Evolutionary conservation across 2,888 invertebrate species (phyloP).

Genomic region (Cryptops parisi): DNA sequence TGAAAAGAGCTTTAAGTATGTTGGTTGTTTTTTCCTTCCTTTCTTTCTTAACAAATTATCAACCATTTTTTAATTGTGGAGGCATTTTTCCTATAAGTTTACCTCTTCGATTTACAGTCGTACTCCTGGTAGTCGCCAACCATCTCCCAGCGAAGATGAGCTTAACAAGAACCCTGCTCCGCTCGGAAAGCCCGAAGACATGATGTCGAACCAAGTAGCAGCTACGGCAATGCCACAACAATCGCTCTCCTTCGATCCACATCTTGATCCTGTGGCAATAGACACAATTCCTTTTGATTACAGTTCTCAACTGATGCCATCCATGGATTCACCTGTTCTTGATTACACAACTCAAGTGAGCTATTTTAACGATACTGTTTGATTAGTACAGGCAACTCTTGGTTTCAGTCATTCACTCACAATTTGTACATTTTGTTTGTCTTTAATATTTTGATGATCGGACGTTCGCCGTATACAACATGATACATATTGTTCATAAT

Average conservation of each 20-base stretch:
- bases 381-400: too few species aligned
- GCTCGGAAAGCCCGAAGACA: slow-evolving; percentile 9
- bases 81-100: not conserved
- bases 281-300: slow-evolving; percentile 32
- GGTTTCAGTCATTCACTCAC: too few species aligned
- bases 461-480: too few species aligned
- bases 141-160: slow-evolving; percentile 79
- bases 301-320: slow-evolving; percentile 28
- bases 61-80: not conserved
- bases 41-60: not conserved
- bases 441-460: not conserved
- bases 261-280: slow-evolving; percentile 30
- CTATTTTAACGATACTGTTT: not conserved
- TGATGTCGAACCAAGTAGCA: slow-evolving; percentile 11
- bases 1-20: slow-evolving; percentile 81
- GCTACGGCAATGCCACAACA: slow-evolving; percentile 16
- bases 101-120: slow-evolving; percentile 41
- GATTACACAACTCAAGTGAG: slow-evolving; percentile 31
- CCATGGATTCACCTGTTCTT: slow-evolving; percentile 33
- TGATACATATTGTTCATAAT: too few species aligned
- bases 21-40: slow-evolving; percentile 23
- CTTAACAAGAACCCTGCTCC: slow-evolving; percentile 40
- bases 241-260: slow-evolving; percentile 28
- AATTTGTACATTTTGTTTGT: slow-evolving; percentile 4
- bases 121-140: slow-evolving; percentile 78